Conservation (phyloP, 2,113 vertebrate species). For the Psephotus haematonotus region DNA sequence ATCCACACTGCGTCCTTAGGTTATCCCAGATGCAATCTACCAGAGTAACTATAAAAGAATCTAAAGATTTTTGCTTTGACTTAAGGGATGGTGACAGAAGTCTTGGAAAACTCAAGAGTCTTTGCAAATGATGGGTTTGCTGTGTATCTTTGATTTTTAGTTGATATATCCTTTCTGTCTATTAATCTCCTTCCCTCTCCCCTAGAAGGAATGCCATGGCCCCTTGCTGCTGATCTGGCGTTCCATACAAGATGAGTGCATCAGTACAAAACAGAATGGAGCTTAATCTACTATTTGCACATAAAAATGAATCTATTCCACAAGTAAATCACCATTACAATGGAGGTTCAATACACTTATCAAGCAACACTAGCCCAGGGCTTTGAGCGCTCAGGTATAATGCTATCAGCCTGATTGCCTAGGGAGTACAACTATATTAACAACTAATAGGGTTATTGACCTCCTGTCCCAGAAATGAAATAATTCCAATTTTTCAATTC, state of each 20-base stretch:
- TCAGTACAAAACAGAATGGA: background rate
- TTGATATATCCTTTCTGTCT: background rate
- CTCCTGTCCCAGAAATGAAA: background rate
- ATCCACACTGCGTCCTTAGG: background rate
- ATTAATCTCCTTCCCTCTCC: background rate
- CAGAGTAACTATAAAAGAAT: background rate
- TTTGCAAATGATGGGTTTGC: background rate
- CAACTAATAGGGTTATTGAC: slow-evolving; percentile 43
- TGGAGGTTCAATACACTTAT: background rate
- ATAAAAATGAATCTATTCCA: background rate
- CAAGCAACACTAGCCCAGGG: background rate
- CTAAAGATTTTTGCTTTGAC: background rate
- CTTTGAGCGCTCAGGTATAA: background rate
- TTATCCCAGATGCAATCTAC: background rate
- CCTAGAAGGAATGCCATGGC: background rate
- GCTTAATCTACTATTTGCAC: background rate
- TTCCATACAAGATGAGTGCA: background rate
- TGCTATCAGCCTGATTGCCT: background rate
- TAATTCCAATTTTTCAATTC: slow-evolving; percentile 11
- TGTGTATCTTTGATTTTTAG: background rate
- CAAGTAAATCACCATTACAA: background rate
- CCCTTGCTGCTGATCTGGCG: background rate
- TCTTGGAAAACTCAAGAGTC: background rate
- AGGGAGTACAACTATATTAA: slow-evolving; percentile 17
- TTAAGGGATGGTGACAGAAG: background rate